Evolutionary conservation across 2,113 vertebrate species (phyloP), one percentile per base, ranked within the genome.

Genomic region (Gopherus evgoodei): DNA sequence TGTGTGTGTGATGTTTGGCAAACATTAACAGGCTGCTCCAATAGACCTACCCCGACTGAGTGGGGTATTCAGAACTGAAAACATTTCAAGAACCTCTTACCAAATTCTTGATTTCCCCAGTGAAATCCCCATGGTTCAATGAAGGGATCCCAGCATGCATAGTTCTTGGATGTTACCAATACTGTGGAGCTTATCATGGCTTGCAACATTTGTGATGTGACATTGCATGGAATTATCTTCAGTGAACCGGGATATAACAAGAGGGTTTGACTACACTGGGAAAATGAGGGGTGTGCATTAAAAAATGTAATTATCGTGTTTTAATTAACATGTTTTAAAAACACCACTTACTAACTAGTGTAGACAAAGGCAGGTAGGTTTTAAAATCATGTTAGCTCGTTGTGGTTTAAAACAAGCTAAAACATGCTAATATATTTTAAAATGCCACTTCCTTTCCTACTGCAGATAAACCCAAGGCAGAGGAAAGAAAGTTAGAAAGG

Each of bases 71-170:
- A 72, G 22, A 86, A 92, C 50, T 13, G 53, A 94, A 94, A 3
- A 8, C 69, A 1, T 1, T 17, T 42, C 35, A 86, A 81, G 78
- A 85, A 87, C 65, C 27, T 54, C 38, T 96, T 8, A 31, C n/a
- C 72, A 83, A 91, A 47, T 14, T 47, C 2, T 2, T 29, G 80
- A 29, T 1, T 0, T 56, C 54, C 35, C 10, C 65, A 56, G 1
- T 0, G 69, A 72, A 38, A 38, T 72, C n/a, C n/a, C 22, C n/a
- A 22, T n/a, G 0, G 65, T 12, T 91, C 79, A 57, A 72, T 75
- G 88, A 50, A 83, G 8, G 3, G 84, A 35, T 49, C 84, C 69
- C 38, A 24, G 80, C 29, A 83, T 0, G 0, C 0, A 0, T 1
- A 1, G 0, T 94, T 4, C 16, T 80, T 31, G 35, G 35, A 6